Conservation (phyloP, 1,140 invertebrate genomes). For the Rhyzopertha dominica region DNA sequence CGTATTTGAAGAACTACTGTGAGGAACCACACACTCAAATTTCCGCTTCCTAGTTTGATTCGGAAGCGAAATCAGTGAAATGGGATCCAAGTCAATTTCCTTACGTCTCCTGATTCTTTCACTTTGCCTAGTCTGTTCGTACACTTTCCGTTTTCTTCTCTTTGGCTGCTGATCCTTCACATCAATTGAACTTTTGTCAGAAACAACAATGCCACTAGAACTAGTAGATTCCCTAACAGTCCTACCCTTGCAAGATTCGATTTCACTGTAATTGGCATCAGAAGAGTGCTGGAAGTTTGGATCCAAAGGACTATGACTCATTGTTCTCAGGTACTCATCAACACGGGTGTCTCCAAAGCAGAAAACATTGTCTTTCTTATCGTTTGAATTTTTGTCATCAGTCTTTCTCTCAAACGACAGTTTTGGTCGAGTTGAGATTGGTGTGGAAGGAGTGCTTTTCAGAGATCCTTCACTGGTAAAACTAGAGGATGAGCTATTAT, state of each 20-base stretch:
- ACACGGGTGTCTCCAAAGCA: slow-evolving; percentile 33
- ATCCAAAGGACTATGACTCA: slow-evolving; percentile 28
- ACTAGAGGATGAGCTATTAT: slow-evolving; percentile 38
- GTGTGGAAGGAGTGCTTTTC: slow-evolving; percentile 29
- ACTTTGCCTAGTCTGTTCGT: slow-evolving; percentile 38
- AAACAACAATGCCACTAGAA: slow-evolving; percentile 38
- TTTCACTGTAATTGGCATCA: too few relatives aligned
- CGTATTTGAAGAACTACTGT: slow-evolving; percentile 5
- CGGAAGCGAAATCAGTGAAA: slow-evolving; percentile 26
- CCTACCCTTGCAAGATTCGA: slow-evolving; percentile 9
- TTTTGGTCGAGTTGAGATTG: slow-evolving; percentile 23
- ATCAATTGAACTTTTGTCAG: slow-evolving; percentile 36
- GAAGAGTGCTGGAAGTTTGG: slow-evolving; percentile 17
- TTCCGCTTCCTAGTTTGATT: slow-evolving; percentile 34
- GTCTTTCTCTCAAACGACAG: slow-evolving; percentile 35
- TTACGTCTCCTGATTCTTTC: slow-evolving; percentile 38
- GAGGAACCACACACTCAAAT: slow-evolving; percentile 15
- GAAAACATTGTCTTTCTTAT: slow-evolving; percentile 31
- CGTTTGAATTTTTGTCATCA: slow-evolving; percentile 19
- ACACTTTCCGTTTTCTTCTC: slow-evolving; percentile 28
- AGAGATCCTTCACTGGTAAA: slow-evolving; percentile 40
- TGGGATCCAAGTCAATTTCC: slow-evolving; percentile 35
- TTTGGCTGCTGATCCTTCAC: slow-evolving; percentile 25
- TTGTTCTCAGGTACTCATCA: slow-evolving; percentile 33
- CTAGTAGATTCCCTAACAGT: slow-evolving; percentile 28